Evolutionary conservation across 2,888 invertebrate genomes (phyloP), one percentile per base, ranked within the genome.

Genomic region (Julus scandinavius): DNA sequence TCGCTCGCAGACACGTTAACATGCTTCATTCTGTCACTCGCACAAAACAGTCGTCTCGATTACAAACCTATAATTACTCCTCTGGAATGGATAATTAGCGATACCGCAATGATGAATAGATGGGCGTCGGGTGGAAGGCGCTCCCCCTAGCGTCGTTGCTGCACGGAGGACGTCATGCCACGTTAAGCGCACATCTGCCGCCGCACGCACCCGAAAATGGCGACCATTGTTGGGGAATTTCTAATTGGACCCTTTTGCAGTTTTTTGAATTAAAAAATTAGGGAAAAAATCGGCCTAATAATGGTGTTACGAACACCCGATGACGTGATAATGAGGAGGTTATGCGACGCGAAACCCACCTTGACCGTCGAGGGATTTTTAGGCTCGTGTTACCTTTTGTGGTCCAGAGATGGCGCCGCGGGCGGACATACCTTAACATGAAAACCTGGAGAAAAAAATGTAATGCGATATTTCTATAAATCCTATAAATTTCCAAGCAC

Each of bases 1-100:
- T 63, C 63, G 63, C 63, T 63, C 63, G 63, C 63, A 63, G 63
- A 63, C 63, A 63, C 63, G 63, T 63, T 63, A 63, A 63, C 63
- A 63, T 63, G 63, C 63, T 63, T 63, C 63, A 63, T 63, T 63
- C 63, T 63, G 63, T 63, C 63, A 63, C 63, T 63, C 63, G 63
- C 63, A 63, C 63, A 63, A 63, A 63, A 63, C 63, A 63, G 63
- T 63, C 63, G 63, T 63, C 63, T 63, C 63, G 63, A 63, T 63
- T 63, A 63, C 63, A 63, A 63, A 63, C 63, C 63, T 63, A 63
- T 63, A 63, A 63, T 63, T 63, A 63, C 63, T 63, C 63, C 63
- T 63, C 63, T 63, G 63, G 63, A 63, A 63, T 63, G 63, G 63
- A 63, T 63, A 63, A 63, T 63, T 63, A 63, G 63, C 63, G 63